These are phyloP conservation scores for Cryptus viduatorius DNA, from an alignment of 2,888 invertebrate species.

Conservation along the genomic window DNA sequence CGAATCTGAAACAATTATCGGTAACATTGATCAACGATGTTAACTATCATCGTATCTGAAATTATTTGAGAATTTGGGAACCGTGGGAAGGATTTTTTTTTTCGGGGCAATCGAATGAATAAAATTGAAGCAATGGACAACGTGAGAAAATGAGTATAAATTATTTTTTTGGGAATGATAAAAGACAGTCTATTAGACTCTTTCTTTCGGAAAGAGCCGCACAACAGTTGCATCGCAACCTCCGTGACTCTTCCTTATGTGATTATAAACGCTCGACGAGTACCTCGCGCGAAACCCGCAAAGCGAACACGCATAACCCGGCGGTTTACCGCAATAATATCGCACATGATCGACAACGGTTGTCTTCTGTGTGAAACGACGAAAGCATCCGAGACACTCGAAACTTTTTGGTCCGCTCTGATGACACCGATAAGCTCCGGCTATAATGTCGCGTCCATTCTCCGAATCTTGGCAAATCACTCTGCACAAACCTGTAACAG, in stretches of 20 bases:
- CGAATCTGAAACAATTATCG: constrained; percentile 38
- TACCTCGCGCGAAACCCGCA: constrained; percentile 66
- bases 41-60: neutral
- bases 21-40: neutral
- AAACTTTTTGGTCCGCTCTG: constrained; percentile 73
- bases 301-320: constrained; percentile 74
- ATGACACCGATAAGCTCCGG: constrained; percentile 59
- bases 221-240: constrained; percentile 62
- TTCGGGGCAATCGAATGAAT: neutral
- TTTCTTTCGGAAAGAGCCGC: constrained; percentile 64
- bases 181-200: constrained; percentile 55
- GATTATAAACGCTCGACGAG: constrained; percentile 66
- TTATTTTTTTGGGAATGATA: constrained; percentile 46
- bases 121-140: neutral
- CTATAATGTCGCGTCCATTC: constrained; percentile 66
- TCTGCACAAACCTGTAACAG: constrained; percentile 58
- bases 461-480: constrained; percentile 53
- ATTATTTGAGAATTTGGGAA: neutral
- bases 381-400: constrained; percentile 73
- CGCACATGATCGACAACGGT: constrained; percentile 77
- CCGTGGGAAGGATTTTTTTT: neutral
- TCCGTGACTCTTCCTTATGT: constrained; percentile 66
- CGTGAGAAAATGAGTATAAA: constrained; percentile 6
- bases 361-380: constrained; percentile 74
- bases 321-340: constrained; percentile 78